Evolutionary conservation across 2,888 invertebrate species (phyloP), one percentile per base, ranked within the genome.

Genomic region (Metopia argyrocephala): DNA sequence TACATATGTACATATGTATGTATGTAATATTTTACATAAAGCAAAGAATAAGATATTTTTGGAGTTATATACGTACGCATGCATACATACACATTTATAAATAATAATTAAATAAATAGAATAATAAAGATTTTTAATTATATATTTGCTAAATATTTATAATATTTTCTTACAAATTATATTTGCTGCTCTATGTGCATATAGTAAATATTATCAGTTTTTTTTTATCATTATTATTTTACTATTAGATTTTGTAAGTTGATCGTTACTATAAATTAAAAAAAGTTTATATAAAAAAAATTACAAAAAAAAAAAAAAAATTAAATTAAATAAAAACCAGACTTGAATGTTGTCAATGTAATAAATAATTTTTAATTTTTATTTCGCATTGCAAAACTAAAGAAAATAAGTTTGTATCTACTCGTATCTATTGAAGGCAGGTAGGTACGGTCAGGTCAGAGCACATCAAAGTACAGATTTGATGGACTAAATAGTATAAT

Each of bases 261-360:
- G 48, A 62, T 69, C 76, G 69, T 76, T 76, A 69, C 69, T 69
- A 69, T 76, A 56, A 62, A 38, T 62, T 31, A 20, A 18, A 62
- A 12, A 50, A 21, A 59, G 57, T 61, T 28, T 56, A 31, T 56
- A 57, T 48, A 57, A 71, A 71, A 64, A 12, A 28, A 28, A 23
- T 2, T 27, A 3, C 7, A 23, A 21, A 59, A 54, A 28, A 25
- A 48, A 56, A n/a, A 21, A 31, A 15, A 65, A 57, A 48, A 57
- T 38, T 38, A 12, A 12, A 38, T 38, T 12, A 21, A 56, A 21
- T 52, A 46, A 61, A 9, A 46, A 25, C 50, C 18, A 61, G 59
- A 66, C 75, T 74, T 59, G 56, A 69, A 18, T 76, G 69, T 69
- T 76, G 62, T 69, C 54, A 68, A 76, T 76, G 54, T 64, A 69